A percentile compares a stretch with the other conserved stretches of the same genome.
Conservation (phyloP, 1,140 invertebrate genomes). For the Papilio dardanus region DNA sequence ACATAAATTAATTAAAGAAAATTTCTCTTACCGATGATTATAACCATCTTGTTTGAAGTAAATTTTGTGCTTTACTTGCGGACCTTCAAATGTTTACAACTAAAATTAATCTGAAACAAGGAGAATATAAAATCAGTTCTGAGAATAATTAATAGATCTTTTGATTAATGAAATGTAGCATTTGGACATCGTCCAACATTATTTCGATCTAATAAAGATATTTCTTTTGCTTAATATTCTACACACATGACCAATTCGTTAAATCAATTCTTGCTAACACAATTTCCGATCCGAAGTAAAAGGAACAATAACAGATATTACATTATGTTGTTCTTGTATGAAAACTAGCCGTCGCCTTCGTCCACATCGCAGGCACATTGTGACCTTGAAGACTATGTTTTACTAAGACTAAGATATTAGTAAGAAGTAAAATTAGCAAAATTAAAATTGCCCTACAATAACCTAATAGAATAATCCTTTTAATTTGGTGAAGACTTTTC, state of each 20-base stretch:
- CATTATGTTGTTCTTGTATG: background rate
- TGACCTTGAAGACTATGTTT: too few species aligned
- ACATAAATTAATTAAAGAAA: too few species aligned
- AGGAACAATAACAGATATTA: background rate
- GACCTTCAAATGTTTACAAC: background rate
- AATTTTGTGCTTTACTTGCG: background rate
- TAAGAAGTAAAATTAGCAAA: too few species aligned
- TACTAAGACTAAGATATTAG: too few species aligned
- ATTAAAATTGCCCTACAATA: too few species aligned
- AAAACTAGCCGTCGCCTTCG: too few species aligned
- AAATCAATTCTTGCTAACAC: background rate
- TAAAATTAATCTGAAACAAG: conserved; percentile 9
- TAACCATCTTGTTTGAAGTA: conserved; percentile 2
- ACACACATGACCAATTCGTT: background rate
- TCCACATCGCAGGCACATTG: too few species aligned
- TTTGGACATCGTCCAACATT: background rate
- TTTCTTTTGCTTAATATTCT: conserved; percentile 11
- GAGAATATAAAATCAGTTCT: background rate
- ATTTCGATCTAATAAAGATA: background rate
- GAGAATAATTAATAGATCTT: background rate
- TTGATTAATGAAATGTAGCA: conserved; percentile 2
- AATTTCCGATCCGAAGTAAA: conserved; percentile 2
- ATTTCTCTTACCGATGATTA: conserved; percentile 1
- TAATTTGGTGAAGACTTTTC: too few species aligned
- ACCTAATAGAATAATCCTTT: too few species aligned